These are phyloP conservation scores for Lasioglossum figueresi DNA, from an alignment of 2,888 invertebrate species.

Conservation along the genomic window DNA sequence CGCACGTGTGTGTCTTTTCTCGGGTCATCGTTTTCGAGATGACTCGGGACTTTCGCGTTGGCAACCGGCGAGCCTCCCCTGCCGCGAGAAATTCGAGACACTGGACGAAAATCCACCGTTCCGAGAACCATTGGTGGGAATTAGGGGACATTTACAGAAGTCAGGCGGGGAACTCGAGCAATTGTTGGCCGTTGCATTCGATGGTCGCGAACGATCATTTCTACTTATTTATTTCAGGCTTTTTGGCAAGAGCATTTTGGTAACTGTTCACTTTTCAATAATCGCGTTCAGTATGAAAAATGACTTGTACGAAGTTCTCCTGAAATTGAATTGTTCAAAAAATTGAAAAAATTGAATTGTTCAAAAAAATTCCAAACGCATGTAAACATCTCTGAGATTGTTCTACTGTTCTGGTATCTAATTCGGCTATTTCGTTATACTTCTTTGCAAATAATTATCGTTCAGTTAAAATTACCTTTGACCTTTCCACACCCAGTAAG, in stretches of 20 bases:
- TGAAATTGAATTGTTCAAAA: background rate
- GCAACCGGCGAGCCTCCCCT: constrained; percentile 29
- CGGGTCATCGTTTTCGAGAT: constrained; percentile 61
- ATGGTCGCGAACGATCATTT: background rate
- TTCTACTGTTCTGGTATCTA: background rate
- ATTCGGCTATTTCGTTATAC: background rate
- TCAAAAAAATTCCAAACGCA: background rate
- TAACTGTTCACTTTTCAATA: background rate
- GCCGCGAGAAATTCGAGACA: background rate
- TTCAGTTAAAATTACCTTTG: background rate
- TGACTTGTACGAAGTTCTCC: background rate
- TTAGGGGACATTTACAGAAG: background rate
- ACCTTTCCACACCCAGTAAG: background rate
- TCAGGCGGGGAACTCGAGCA: background rate
- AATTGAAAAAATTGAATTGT: no score
- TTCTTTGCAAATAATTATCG: background rate
- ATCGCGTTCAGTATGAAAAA: background rate
- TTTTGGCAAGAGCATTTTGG: background rate
- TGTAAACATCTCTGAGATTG: background rate
- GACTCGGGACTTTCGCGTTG: constrained; percentile 35
- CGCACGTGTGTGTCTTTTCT: constrained; percentile 61
- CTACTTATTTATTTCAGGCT: background rate
- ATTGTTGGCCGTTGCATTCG: background rate
- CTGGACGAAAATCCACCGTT: background rate
- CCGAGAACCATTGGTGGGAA: constrained; percentile 6